Percentiles rank a stretch among this genome's conserved stretches.
Evolutionary conservation across 2,888 invertebrate species (phyloP).

Genomic region (Dioctria linearis): DNA sequence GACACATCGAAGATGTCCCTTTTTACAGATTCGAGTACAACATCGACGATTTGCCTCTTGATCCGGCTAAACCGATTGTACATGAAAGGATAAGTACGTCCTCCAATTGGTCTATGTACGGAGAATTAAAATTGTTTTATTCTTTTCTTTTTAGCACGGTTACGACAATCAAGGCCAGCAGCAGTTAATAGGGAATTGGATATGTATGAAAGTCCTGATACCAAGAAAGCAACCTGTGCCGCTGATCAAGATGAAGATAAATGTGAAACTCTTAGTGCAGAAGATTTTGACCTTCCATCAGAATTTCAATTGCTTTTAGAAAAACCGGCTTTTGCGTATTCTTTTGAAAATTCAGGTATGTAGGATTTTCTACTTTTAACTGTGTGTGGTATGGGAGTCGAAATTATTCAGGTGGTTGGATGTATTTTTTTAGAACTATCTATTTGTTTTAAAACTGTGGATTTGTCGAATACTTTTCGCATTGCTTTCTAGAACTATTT

Average conservation of each 20-base stretch:
- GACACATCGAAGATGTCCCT: constrained; percentile 65
- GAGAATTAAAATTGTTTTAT: background rate
- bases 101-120: background rate
- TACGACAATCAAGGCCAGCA: constrained; percentile 14
- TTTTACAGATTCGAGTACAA: constrained; percentile 67
- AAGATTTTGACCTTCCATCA: constrained; percentile 66
- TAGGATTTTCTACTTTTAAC: background rate
- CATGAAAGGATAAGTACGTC: constrained; percentile 58
- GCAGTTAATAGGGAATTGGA: constrained; percentile 60
- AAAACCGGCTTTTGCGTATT: constrained; percentile 64
- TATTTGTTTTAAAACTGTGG: too few species aligned
- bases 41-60: constrained; percentile 69
- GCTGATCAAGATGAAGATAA: constrained; percentile 53
- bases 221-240: background rate
- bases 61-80: constrained; percentile 63
- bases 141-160: background rate
- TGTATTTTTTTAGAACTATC: too few species aligned
- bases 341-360: constrained; percentile 63
- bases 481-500: too few species aligned
- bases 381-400: background rate
- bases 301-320: constrained; percentile 66
- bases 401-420: too few species aligned
- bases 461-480: too few species aligned
- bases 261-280: constrained; percentile 61
- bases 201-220: constrained; percentile 10